Conservation (phyloP, 1,140 invertebrate species). For the Drosophila grimshawi region DNA sequence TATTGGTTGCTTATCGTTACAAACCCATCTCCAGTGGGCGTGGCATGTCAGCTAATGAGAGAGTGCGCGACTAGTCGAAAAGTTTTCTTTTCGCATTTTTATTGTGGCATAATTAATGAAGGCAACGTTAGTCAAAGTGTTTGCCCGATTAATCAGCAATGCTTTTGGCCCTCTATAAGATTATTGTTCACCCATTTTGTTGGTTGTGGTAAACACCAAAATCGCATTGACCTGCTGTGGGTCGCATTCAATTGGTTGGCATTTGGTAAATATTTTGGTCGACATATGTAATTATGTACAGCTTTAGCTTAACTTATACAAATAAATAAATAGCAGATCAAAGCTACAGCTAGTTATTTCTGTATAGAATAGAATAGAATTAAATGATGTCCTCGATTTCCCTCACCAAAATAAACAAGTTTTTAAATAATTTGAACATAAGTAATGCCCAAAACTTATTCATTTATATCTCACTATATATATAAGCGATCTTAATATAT, state of each 20-base stretch:
- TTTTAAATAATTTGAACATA: too few species aligned
- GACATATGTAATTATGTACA: not conserved
- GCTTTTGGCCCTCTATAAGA: not conserved
- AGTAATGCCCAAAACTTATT: too few species aligned
- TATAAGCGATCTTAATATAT: too few species aligned
- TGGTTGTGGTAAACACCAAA: not conserved
- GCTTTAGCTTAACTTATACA: not conserved
- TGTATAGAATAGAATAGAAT: not conserved
- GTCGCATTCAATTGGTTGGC: too few species aligned
- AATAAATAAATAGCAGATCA: not conserved
- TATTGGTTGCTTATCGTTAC: slow-evolving; percentile 61
- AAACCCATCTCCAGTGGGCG: slow-evolving; percentile 51
- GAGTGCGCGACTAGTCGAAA: slow-evolving; percentile 27
- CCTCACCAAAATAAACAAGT: too few species aligned
- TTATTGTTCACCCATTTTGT: slow-evolving; percentile 1
- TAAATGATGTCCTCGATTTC: too few species aligned
- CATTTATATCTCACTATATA: too few species aligned
- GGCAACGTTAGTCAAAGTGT: slow-evolving; percentile 44
- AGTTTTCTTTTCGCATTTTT: slow-evolving; percentile 15
- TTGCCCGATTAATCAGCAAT: slow-evolving; percentile 53
- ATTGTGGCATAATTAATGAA: slow-evolving; percentile 57
- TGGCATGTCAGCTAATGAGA: slow-evolving; percentile 68
- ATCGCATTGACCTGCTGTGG: slow-evolving; percentile 40
- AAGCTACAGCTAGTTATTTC: not conserved
- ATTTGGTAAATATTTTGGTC: slow-evolving; percentile 32